Conservation (phyloP, 1,140 invertebrate species). For the Tetramorium alpestre region DNA sequence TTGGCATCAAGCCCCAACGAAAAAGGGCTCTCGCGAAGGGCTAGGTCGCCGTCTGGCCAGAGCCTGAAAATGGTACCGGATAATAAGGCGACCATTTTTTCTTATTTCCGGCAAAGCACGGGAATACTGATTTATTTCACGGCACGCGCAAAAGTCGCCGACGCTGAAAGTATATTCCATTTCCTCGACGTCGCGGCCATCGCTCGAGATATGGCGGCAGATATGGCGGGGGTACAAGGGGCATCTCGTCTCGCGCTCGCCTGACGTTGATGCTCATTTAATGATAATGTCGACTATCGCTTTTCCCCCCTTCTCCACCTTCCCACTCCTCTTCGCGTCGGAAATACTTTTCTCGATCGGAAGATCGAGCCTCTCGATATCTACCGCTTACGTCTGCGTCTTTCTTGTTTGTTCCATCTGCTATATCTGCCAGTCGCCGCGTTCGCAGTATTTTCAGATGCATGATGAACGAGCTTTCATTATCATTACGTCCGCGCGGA, state of each 20-base stretch:
- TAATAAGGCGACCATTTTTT: slow-evolving; percentile 66
- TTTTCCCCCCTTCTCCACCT: not conserved
- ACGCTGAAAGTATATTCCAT: slow-evolving; percentile 39
- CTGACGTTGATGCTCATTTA: slow-evolving; percentile 56
- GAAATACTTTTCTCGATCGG: slow-evolving; percentile 27
- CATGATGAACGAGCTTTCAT: slow-evolving; percentile 43
- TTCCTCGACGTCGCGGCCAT: slow-evolving; percentile 29
- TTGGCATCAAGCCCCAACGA: not conserved
- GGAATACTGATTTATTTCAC: slow-evolving; percentile 68
- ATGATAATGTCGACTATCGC: slow-evolving; percentile 59
- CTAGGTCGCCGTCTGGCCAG: slow-evolving; percentile 9
- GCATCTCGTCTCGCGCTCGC: not conserved
- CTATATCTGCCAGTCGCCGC: not conserved
- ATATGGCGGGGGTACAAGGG: not conserved
- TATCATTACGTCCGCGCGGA: slow-evolving; percentile 48
- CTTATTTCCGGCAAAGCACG: slow-evolving; percentile 53
- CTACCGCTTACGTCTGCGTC: not conserved
- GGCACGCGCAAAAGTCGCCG: not conserved
- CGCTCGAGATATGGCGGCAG: slow-evolving; percentile 38
- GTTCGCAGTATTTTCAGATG: slow-evolving; percentile 1
- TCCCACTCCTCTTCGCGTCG: not conserved
- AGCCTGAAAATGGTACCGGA: slow-evolving; percentile 33
- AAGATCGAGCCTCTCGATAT: slow-evolving; percentile 35
- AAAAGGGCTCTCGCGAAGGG: not conserved
- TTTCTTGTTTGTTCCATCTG: slow-evolving; percentile 30